Percentiles rank a stretch among this genome's conserved stretches.
These are phyloP conservation scores for Pipistrellus kuhlii DNA, from an alignment of 2,797 vertebrate species.

Conservation along the genomic window DNA sequence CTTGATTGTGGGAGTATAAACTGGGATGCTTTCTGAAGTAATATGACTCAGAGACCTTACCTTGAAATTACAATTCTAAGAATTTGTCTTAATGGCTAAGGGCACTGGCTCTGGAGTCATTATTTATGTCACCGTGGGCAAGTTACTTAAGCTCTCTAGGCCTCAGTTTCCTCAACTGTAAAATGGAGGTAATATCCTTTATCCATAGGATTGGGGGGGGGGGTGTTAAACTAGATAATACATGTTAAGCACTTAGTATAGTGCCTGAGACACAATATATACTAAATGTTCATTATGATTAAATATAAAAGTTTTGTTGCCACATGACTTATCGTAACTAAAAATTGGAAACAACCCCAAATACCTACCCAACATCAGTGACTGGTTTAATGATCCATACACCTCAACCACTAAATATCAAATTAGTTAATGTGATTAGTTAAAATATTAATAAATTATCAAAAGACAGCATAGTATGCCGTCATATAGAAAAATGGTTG, in stretches of 20 bases:
- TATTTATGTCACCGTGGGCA: background rate
- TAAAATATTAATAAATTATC: background rate
- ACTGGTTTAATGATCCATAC: constrained; percentile 4
- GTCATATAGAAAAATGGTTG: background rate
- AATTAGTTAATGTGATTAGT: background rate
- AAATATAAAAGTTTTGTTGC: background rate
- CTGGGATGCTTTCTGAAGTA: background rate
- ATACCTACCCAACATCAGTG: background rate
- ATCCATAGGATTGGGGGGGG: background rate
- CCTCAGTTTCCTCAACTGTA: background rate
- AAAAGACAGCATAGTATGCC: background rate
- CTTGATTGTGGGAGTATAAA: background rate
- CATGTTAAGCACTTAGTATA: background rate
- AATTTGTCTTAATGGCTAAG: constrained; percentile 8
- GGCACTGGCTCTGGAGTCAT: background rate
- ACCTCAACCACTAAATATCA: constrained; percentile 20
- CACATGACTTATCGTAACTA: constrained; percentile 7
- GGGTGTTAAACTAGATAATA: background rate
- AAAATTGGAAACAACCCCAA: background rate
- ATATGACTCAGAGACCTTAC: background rate
- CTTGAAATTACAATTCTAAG: constrained; percentile 2
- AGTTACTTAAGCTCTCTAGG: background rate
- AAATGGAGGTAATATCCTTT: constrained; percentile 21
- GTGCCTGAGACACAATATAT: background rate
- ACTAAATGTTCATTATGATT: background rate